Conservation (phyloP, 53 echinoderm and acorn worm genomes). For the Pentamera pediparva region DNA sequence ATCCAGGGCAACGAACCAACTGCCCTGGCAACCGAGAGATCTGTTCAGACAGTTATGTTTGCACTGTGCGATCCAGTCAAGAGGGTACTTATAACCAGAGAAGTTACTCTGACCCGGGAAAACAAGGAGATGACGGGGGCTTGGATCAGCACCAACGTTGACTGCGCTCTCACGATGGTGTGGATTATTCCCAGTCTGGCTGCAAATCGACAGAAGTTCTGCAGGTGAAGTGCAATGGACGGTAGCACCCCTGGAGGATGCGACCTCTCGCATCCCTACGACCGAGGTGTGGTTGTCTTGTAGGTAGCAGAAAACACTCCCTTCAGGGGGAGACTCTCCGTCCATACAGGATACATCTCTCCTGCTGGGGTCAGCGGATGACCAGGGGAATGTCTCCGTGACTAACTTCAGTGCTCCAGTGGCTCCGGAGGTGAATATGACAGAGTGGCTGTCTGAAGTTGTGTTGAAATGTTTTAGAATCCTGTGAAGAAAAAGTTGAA, state of each 20-base stretch:
- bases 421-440: conserved; percentile 89
- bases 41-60: conserved; percentile 24
- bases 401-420: conserved; percentile 82
- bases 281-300: conserved; percentile 90
- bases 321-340: background rate
- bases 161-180: too few relatives aligned
- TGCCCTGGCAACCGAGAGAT: conserved; percentile 25
- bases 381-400: conserved; percentile 79
- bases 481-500: conserved; percentile 26
- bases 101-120: conserved; percentile 88
- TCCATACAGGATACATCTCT: background rate
- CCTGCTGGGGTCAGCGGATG: background rate
- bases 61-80: conserved; percentile 2
- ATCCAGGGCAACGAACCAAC: conserved; percentile 73
- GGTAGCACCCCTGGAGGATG: conserved; percentile 48
- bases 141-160: too few relatives aligned
- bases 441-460: conserved; percentile 59
- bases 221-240: conserved; percentile 24
- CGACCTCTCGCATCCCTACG: conserved; percentile 85
- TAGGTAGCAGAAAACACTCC: conserved; percentile 66
- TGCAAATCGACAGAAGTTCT: too few relatives aligned
- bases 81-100: conserved; percentile 75
- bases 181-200: too few relatives aligned
- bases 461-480: conserved; percentile 82
- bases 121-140: conserved; percentile 50